Percentiles rank a stretch among this genome's conserved stretches.
phyloP scores from a whole-genome alignment of 2,113 vertebrate genomes.

The Galeopterus variegatus region DNA sequence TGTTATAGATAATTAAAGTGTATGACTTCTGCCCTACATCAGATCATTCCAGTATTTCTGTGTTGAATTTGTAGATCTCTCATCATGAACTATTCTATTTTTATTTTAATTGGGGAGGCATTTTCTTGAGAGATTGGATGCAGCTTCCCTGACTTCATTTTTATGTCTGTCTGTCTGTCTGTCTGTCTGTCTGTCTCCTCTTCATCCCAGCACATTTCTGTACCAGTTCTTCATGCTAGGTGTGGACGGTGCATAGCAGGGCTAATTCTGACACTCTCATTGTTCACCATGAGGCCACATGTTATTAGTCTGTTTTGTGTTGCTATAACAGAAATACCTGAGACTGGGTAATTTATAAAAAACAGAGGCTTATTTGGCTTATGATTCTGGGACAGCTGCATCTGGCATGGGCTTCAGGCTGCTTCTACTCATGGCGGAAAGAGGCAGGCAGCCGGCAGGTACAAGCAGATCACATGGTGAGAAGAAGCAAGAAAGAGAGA shows the following conservation, averaged over 20 bases:
- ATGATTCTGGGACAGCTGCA: no score
- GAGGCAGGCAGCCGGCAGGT: no score
- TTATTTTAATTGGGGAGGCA: conserved; percentile 43
- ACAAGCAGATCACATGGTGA: no score
- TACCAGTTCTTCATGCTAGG: neutral
- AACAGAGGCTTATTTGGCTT: no score
- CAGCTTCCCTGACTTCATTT: neutral
- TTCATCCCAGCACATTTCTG: neutral
- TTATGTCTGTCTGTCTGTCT: no score
- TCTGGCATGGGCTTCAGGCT: no score
- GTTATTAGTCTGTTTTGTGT: no score
- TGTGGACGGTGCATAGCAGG: neutral
- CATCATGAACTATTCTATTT: neutral
- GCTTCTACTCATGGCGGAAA: no score
- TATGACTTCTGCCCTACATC: neutral
- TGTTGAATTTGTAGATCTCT: conserved; percentile 43
- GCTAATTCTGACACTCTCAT: neutral
- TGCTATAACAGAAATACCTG: no score
- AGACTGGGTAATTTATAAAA: no score
- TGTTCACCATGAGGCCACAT: neutral
- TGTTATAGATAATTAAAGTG: neutral
- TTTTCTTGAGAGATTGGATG: conserved; percentile 18
- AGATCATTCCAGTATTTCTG: neutral
- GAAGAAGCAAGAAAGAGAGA: no score
- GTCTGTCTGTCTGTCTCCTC: no score